Base-by-base conservation (phyloP, 1,140 invertebrate genomes). In the Formica exsecta region DNA sequence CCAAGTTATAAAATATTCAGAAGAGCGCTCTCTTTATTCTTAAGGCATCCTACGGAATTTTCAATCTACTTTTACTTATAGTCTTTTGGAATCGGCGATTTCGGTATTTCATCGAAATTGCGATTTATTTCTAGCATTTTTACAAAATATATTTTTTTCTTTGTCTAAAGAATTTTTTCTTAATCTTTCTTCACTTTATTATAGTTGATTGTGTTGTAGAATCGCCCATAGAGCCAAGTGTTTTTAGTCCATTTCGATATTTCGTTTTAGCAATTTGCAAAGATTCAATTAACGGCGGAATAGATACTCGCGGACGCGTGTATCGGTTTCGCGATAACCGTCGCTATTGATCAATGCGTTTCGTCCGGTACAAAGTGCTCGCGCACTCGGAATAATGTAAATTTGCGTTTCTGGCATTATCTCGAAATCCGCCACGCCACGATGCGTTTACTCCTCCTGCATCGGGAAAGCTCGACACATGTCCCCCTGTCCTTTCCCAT, bases 331-430 rank as follows among this genome's bases (percentile, higher is more conserved):
- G 51, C 59, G 51, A 80, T 80, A 57, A 29, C 9, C 48, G 65
- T 41, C 19, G n/a, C 11, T 71, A 81, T 81, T 29, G 88, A 61
- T 68, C 86, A 75, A 48, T 41, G 75, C 68, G 59, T 89, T 48
- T 32, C 61, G 41, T 22, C 22, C 38, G 64, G 44, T 85, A 73
- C 79, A 76, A 87, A 87, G 71, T 84, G 71, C 81, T 84, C 70
- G 62, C 66, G 11, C 59, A 48, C 71, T 81, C 77, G 77, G 65
- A 71, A 81, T 81, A 81, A 81, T 81, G 48, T 81, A 38, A 71
- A 81, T 81, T 81, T 81, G 65, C 65, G 65, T 71, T 81, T 81
- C 65, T 51, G 65, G 16, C 51, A 54, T 65, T 29, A 65, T 62
- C 36, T 32, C 44, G 44, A 48, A 68, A 71, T 59, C 51, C 36